Evolutionary conservation across 2,888 invertebrate species (phyloP), one percentile per base, ranked within the genome.

Genomic region (Hymenopus coronatus): DNA sequence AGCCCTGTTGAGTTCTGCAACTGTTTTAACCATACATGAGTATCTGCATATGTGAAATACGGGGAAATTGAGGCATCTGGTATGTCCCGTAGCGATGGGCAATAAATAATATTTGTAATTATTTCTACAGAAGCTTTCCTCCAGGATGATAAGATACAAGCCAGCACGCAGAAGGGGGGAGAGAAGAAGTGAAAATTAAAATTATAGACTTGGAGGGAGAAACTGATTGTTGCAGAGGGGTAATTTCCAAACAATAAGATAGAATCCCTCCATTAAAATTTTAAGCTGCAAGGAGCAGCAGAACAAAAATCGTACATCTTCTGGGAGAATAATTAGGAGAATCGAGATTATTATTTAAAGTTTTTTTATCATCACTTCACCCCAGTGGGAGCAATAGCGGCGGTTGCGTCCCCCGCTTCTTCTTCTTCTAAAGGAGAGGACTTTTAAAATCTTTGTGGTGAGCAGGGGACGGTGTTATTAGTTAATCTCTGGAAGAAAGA

Each of bases 341-440:
- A 86, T 86, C 30, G 84, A 85, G 85, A 84, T 85, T 85, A 85
- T 85, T 85, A 28, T 46, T 85, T 81, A 86, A 70, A 20, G 25
- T 70, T 86, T 86, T 86, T 70, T 86, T 81, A 81, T 70, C 54
- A 25, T 70, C 54, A 70, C 54, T 70, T 70, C 54, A 70, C 54
- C 54, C 54, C 54, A 70, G 20, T 70, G 54, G 54, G 54, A 70
- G 54, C 20, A 70, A 70, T 70, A 70, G 54, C 54, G 54, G 54
- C 3, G 54, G 54, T 6, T 70, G 54, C 54, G 54, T 70, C 54
- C 54, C 54, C 54, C 20, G 0, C 20, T 70, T 70, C 54, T 70
- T 15, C 54, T 70, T 70, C 54, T 70, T 15, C 54, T 70, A 70
- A 70, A 70, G n/a, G 54, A 25, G 54, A 70, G 4, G 15, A 70